Evolutionary conservation across 2,888 invertebrate species (phyloP).

Genomic region (Drosophila basisetae): DNA sequence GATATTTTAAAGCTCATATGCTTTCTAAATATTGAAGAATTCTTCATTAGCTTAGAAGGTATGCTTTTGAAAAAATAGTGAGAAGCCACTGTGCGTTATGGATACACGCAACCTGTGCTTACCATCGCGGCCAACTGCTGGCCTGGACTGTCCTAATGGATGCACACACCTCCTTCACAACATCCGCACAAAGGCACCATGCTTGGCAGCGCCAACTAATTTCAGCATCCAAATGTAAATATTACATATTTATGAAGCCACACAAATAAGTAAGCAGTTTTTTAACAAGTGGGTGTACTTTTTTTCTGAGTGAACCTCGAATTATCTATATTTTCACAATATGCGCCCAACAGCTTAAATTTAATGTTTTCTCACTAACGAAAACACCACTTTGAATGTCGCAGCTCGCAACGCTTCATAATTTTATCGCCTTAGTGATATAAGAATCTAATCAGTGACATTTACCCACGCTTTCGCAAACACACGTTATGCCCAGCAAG

Average conservation of each 20-base stretch:
- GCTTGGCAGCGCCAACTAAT: not conserved
- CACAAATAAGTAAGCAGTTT: not conserved
- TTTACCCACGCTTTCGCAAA: not conserved
- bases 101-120: too few relatives aligned
- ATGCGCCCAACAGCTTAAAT: not conserved
- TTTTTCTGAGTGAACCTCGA: not conserved
- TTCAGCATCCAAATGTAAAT: not conserved
- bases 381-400: not conserved
- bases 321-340: not conserved
- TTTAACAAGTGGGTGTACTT: not conserved
- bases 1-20: too few relatives aligned
- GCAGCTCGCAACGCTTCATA: not conserved
- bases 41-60: too few relatives aligned
- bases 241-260: not conserved
- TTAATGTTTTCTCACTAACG: not conserved
- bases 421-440: not conserved
- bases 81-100: too few relatives aligned
- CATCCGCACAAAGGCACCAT: too few relatives aligned
- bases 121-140: too few relatives aligned
- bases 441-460: conserved; percentile 8
- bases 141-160: too few relatives aligned
- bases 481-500: conserved; percentile 4
- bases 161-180: too few relatives aligned
- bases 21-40: too few relatives aligned
- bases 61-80: too few relatives aligned